These are phyloP conservation scores for Ispidina picta DNA, from an alignment of 2,797 vertebrate genomes.

Conservation along the genomic window DNA sequence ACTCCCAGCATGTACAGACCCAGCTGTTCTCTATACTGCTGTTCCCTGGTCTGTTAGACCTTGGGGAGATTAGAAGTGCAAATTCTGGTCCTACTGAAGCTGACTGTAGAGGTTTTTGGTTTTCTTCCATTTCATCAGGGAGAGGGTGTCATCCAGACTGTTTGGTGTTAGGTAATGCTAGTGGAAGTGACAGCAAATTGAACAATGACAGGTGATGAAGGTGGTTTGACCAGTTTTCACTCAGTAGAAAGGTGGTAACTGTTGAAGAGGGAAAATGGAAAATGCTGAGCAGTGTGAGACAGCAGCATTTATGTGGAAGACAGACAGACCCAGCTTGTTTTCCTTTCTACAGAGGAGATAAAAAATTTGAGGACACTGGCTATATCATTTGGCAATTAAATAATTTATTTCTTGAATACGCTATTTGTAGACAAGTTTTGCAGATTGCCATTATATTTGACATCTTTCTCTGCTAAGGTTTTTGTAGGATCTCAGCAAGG, in stretches of 20 bases:
- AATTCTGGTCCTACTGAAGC: not conserved
- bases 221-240: not conserved
- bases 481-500: not conserved
- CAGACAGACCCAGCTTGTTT: not conserved
- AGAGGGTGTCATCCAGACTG: not conserved
- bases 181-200: conserved; percentile 2
- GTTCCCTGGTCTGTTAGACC: not conserved
- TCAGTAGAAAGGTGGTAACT: not conserved
- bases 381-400: not conserved
- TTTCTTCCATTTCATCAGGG: not conserved
- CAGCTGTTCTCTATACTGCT: not conserved
- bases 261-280: not conserved
- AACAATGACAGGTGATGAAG: not conserved
- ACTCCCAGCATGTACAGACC: not conserved
- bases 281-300: not conserved
- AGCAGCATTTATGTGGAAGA: not conserved
- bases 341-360: not conserved
- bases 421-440: not conserved
- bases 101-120: not conserved
- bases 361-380: not conserved
- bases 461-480: not conserved
- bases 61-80: not conserved
- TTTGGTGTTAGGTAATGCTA: not conserved
- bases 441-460: not conserved
- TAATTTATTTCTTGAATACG: conserved; percentile 1